Evolutionary conservation across 1,140 invertebrate species (phyloP).

Genomic region (Neodiprion fabricii): DNA sequence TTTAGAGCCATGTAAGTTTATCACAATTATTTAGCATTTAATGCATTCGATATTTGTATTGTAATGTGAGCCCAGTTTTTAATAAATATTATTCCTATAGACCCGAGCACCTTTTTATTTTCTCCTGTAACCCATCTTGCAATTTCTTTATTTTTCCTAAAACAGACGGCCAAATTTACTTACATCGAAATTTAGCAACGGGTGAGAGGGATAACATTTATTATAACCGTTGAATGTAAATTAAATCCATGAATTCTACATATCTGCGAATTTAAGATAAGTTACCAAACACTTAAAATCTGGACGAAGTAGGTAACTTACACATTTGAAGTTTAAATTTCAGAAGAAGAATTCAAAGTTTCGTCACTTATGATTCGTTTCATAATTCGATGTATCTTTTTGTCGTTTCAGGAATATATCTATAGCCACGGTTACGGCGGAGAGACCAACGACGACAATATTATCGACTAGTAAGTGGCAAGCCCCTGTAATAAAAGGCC

Average conservation of each 20-base stretch:
- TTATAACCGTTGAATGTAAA: neutral
- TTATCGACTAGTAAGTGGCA: constrained; percentile 52
- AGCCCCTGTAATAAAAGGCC: constrained; percentile 52
- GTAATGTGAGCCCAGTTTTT: constrained; percentile 32
- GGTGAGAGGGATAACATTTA: neutral
- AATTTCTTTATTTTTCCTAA: no score
- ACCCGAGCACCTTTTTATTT: constrained; percentile 34
- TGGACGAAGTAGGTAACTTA: neutral
- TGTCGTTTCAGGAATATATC: constrained; percentile 43
- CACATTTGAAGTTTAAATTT: neutral
- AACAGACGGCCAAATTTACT: no score
- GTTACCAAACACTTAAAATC: no score
- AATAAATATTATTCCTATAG: constrained; percentile 42
- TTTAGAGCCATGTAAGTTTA: no score
- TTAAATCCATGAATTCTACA: no score
- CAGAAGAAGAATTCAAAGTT: neutral
- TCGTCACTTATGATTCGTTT: no score
- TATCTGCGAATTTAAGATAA: no score
- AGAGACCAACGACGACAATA: constrained; percentile 41
- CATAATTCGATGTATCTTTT: neutral
- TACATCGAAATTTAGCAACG: neutral
- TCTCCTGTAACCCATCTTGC: constrained; percentile 27
- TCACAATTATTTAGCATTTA: no score
- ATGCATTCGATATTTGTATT: constrained; percentile 30
- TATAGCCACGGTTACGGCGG: constrained; percentile 40